A percentile compares a stretch with the other conserved stretches of the same genome.
Conservation (phyloP, 1,140 invertebrate species). For the Condylostylus longicornis region DNA sequence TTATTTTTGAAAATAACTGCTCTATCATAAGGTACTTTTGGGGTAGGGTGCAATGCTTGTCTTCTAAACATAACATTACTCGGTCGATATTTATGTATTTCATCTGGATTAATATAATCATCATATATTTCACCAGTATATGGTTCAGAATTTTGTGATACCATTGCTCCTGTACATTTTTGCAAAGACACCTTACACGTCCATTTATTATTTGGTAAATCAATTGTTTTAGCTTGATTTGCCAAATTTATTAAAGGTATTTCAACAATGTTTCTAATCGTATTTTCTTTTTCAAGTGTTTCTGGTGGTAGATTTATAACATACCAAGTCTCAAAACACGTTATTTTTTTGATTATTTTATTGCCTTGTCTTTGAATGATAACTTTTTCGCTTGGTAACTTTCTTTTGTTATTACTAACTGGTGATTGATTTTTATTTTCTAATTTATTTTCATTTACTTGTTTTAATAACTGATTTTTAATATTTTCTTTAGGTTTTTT, state of each 20-base stretch:
- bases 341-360: conserved; percentile 30
- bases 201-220: conserved; percentile 20
- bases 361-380: conserved; percentile 23
- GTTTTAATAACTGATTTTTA: neutral
- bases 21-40: conserved; percentile 26
- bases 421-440: no score
- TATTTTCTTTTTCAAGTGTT: neutral
- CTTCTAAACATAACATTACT: conserved; percentile 27
- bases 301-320: conserved; percentile 20
- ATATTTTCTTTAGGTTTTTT: neutral
- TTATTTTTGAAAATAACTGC: conserved; percentile 31
- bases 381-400: conserved; percentile 24
- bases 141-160: conserved; percentile 16
- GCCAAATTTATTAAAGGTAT: conserved; percentile 23
- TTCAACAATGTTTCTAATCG: conserved; percentile 18
- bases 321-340: conserved; percentile 31
- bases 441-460: neutral
- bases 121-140: conserved; percentile 26
- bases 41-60: conserved; percentile 12
- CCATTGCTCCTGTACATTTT: conserved; percentile 16
- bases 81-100: conserved; percentile 28
- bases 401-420: conserved; percentile 7
- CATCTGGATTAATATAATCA: conserved; percentile 22
- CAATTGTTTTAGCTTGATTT: conserved; percentile 17
- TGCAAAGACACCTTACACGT: conserved; percentile 27